Evolutionary conservation across 1,140 invertebrate genomes (phyloP), one percentile per base, ranked within the genome.

Genomic region (Odontomachus brunneus): DNA sequence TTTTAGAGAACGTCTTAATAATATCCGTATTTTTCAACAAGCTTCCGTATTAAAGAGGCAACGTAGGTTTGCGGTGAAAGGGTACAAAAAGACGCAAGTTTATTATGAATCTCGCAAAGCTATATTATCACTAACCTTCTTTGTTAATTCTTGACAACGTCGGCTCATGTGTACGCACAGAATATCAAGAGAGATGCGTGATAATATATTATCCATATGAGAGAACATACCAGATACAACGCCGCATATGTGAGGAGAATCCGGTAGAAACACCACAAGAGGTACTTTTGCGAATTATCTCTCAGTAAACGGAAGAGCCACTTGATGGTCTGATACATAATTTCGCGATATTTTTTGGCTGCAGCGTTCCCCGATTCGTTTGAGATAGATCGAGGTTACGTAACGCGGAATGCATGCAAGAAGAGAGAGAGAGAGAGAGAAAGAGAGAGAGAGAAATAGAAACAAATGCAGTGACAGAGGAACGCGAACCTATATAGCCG

Each of bases 171-270:
- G 48, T 86, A 84, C 15, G 91, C 89, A 71, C 91, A 92, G 33
- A 92, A 90, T 67, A 92, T 82, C 15, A 91, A 73, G 0, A 92
- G 65, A 26, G 89, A 90, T 7, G 86, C 72, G 63, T 92, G 87
- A 66, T 92, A 92, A 86, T 92, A 92, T 76, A 92, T 92, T 67
- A 92, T 91, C 51, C 85, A 90, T 83, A 92, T 91, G 19, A 87
- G 80, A 24, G 62, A 78, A 48, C 82, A 85, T 83, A 92, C 88
- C n/a, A 92, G 38, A 75, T 91, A 89, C 1, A 90, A 59, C 0
- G 87, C 66, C 5, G 90, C 88, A 29, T 92, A 92, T 38, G 78
- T 82, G 12, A 90, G 49, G 44, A 91, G 82, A 65, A 92, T 82
- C 17, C 74, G 67, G n/a, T 82, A 84, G 38, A 92, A 89, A 84